Evolutionary conservation across 2,113 vertebrate species (phyloP).

Genomic region (Tylochromis polylepis): DNA sequence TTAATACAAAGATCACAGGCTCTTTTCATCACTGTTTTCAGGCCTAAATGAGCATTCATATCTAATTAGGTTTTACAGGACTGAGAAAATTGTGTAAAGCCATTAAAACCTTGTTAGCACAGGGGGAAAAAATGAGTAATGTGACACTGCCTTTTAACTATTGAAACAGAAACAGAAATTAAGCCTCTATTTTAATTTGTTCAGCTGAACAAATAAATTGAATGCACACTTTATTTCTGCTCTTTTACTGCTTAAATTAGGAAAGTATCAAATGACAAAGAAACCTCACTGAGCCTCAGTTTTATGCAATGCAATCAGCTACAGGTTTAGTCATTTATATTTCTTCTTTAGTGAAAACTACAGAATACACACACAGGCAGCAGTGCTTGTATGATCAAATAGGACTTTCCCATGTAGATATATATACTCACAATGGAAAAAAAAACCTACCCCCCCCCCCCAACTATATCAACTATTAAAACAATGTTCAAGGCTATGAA

Average conservation of each 20-base stretch:
- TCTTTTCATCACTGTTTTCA: background rate
- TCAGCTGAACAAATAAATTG: background rate
- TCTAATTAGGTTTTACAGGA: background rate
- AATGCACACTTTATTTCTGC: background rate
- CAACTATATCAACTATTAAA: background rate
- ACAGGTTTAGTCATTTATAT: background rate
- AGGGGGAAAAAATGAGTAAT: rapidly evolving
- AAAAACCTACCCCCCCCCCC: background rate
- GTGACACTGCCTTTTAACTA: background rate
- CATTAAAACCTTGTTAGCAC: background rate
- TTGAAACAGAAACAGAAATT: background rate
- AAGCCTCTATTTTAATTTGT: background rate
- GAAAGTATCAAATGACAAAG: background rate
- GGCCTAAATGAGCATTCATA: background rate
- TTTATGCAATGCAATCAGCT: background rate
- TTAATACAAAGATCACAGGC: background rate
- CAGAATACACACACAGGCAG: background rate
- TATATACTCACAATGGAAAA: background rate
- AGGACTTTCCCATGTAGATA: background rate
- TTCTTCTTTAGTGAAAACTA: background rate
- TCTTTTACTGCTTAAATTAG: background rate
- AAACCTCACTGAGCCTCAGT: background rate
- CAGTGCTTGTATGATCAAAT: background rate
- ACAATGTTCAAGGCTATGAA: background rate
- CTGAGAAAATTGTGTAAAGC: background rate